Base-by-base conservation (phyloP, 1,140 invertebrate species). In the Paracyclopina nana region DNA sequence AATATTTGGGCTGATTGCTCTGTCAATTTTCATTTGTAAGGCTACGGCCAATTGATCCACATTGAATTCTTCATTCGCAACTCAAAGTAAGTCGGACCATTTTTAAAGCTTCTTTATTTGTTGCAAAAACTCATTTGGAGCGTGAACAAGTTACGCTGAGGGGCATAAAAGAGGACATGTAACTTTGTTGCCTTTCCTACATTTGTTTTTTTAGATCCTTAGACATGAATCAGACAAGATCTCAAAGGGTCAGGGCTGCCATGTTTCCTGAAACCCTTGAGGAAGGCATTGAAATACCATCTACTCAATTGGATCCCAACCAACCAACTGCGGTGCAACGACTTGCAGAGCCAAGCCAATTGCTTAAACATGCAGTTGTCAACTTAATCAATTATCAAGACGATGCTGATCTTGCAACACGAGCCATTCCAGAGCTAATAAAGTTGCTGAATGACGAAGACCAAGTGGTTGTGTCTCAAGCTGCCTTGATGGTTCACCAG, bases 351-450 rank as follows among this genome's bases (percentile, higher is more conserved):
- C 92, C 94, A 1, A 91, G 69, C 18, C 72, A 74, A 57, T 69
- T 72, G 65, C 57, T 76, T 44, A 73, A 73, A 64, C 86, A 95
- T 68, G 92, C 92, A 38, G 91, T 99, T 34, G 88, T 96, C 16
- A 96, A 98, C 64, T 70, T 99, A 49, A 95, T 99, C 58, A 97
- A 97, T 62, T 97, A 97, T 64, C 91, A 96, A 65, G 87, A 96
- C 69, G 92, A 98, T 68, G 90, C 91, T 51, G 91, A 97, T 70
- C 69, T 96, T 53, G 90, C 92, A 12, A 94, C 88, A 24, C 73
- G 87, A 53, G 91, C 92, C 49, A 92, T 99, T 63, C 94, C 94
- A 1, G 91, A 98, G 67, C 74, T 98, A 64, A 95, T 96, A 48
- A 95, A 95, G 63, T 71, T 97, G n/a, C 66, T 98, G 50, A 95